A percentile compares a stretch with the other conserved stretches of the same genome.
These are phyloP conservation scores for Leucozona laternaria DNA, from an alignment of 2,888 invertebrate genomes.

Conservation along the genomic window DNA sequence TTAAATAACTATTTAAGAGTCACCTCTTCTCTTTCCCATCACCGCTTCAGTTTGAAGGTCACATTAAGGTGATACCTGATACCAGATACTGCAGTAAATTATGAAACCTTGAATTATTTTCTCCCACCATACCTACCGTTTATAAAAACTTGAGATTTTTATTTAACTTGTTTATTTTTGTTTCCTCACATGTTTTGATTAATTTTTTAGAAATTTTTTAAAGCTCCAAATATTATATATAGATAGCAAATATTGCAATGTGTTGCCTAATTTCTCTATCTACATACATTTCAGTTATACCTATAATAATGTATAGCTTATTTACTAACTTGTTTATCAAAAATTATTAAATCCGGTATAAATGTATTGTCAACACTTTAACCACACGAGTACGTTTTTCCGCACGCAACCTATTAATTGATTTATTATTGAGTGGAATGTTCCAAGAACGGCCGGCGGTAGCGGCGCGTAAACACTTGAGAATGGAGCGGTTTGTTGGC, in stretches of 20 bases:
- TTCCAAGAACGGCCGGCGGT: slow-evolving; percentile 61
- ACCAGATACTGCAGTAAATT: background rate
- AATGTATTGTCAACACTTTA: slow-evolving; percentile 23
- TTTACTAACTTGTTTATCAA: background rate
- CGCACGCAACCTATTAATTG: slow-evolving; percentile 62
- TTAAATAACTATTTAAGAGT: background rate
- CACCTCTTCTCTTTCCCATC: background rate
- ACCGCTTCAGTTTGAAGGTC: background rate
- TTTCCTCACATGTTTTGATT: background rate
- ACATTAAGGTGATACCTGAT: no score
- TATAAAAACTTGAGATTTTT: background rate
- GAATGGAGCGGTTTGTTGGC: slow-evolving; percentile 51
- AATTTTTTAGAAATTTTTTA: background rate
- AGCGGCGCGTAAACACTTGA: slow-evolving; percentile 68
- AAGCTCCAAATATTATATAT: no score
- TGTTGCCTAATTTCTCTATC: background rate
- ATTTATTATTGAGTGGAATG: slow-evolving; percentile 70
- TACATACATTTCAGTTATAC: no score
- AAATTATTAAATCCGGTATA: background rate
- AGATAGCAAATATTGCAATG: background rate
- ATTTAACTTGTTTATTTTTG: background rate
- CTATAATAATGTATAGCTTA: background rate
- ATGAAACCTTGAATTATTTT: background rate
- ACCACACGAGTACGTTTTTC: slow-evolving; percentile 38
- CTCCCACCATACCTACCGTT: background rate